Evolutionary conservation across 2,888 invertebrate genomes (phyloP).

Genomic region (Charanyca ferruginea): DNA sequence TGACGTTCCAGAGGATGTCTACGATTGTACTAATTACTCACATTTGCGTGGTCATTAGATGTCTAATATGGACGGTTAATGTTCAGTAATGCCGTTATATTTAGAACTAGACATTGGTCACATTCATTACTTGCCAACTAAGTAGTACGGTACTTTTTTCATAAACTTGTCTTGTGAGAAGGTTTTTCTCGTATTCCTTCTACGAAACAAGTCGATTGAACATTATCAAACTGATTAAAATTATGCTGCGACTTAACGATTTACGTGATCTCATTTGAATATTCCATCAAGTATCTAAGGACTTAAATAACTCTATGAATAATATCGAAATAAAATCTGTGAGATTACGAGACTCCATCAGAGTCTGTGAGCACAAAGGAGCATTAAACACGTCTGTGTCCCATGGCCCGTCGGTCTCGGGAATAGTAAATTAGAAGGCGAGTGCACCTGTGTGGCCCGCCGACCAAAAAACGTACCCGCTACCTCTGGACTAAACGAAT

Average conservation of each 20-base stretch:
- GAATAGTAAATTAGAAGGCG: conserved; percentile 88
- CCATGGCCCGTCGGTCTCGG: conserved; percentile 79
- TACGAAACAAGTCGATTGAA: conserved; percentile 5
- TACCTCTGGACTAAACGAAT: conserved; percentile 89
- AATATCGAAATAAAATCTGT: conserved; percentile 68
- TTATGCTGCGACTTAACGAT: conserved; percentile 25
- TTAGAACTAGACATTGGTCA: conserved; percentile 37
- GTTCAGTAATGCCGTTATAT: conserved; percentile 43
- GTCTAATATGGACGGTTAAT: conserved; percentile 55
- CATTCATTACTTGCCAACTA: conserved; percentile 13
- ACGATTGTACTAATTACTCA: conserved; percentile 52
- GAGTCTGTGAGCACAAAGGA: conserved; percentile 78
- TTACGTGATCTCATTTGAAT: conserved; percentile 57
- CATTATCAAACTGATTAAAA: conserved; percentile 23
- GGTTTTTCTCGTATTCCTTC: not conserved
- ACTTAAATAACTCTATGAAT: conserved; percentile 58
- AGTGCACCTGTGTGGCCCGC: conserved; percentile 89
- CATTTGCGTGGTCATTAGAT: conserved; percentile 47
- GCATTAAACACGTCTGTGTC: conserved; percentile 79
- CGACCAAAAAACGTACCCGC: conserved; percentile 87
- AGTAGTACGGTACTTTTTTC: conserved; percentile 16
- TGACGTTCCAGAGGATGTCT: conserved; percentile 50
- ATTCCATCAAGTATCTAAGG: conserved; percentile 48
- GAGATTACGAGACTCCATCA: conserved; percentile 66
- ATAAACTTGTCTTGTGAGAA: not conserved